Percentiles rank a stretch among this genome's conserved stretches.
These are phyloP conservation scores for Apogon hyalosoma DNA, from an alignment of 2,797 vertebrate species.

Conservation along the genomic window DNA sequence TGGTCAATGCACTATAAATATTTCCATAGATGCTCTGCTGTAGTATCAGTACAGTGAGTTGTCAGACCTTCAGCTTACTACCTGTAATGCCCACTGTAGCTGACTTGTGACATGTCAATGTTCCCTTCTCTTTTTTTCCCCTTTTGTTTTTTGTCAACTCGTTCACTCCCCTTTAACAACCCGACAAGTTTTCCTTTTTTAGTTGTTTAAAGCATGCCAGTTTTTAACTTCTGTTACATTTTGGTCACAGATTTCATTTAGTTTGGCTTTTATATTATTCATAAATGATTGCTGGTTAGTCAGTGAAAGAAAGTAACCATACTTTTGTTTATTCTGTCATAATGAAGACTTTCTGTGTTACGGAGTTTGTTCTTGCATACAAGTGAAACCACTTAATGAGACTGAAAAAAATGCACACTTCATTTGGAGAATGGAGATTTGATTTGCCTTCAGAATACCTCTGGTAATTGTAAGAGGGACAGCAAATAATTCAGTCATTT, in stretches of 20 bases:
- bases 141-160: slow-evolving; percentile 16
- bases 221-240: slow-evolving; percentile 68
- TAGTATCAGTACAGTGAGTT: slow-evolving; percentile 21
- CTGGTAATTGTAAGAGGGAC: slow-evolving; percentile 22
- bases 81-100: slow-evolving; percentile 7
- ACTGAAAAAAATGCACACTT: slow-evolving; percentile 20
- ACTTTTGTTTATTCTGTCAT: slow-evolving; percentile 15
- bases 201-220: slow-evolving; percentile 64
- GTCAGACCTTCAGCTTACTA: slow-evolving; percentile 1
- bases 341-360: slow-evolving; percentile 23
- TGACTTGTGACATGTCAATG: slow-evolving; percentile 38
- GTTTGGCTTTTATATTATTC: slow-evolving; percentile 54
- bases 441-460: slow-evolving; percentile 24
- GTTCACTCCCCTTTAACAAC: slow-evolving; percentile 40
- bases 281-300: slow-evolving; percentile 39
- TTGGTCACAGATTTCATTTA: slow-evolving; percentile 66
- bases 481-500: not conserved
- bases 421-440: slow-evolving; percentile 10
- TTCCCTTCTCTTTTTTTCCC: slow-evolving; percentile 28
- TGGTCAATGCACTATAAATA: slow-evolving; percentile 9
- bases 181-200: slow-evolving; percentile 39
- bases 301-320: slow-evolving; percentile 18
- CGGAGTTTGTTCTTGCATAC: slow-evolving; percentile 12
- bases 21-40: slow-evolving; percentile 9
- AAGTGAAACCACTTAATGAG: slow-evolving; percentile 41